Conservation (phyloP, 2,113 vertebrate species). For the Cnemophilus loriae region DNA sequence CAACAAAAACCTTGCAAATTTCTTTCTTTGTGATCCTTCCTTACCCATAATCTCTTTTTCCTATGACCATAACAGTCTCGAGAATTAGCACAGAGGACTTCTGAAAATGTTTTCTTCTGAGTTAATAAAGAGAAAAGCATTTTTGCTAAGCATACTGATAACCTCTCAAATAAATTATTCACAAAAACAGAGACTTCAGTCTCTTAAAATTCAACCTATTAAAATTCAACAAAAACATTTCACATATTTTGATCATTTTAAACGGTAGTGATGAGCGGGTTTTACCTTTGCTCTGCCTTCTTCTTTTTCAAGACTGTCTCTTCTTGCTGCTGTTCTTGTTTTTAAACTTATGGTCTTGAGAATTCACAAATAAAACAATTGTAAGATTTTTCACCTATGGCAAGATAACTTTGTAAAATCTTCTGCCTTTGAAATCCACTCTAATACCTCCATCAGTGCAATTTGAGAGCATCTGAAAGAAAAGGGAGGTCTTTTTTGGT, state of each 20-base stretch:
- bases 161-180: background rate
- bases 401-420: background rate
- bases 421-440: background rate
- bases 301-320: background rate
- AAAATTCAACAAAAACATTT: background rate
- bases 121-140: background rate
- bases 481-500: background rate
- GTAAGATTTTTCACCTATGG: background rate
- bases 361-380: background rate
- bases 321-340: background rate
- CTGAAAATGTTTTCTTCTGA: background rate
- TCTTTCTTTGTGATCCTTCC: background rate
- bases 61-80: background rate
- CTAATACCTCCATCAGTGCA: background rate
- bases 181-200: background rate
- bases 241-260: background rate
- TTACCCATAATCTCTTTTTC: background rate
- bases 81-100: background rate
- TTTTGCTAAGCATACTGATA: background rate
- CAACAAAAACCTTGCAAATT: background rate
- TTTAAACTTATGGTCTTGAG: background rate
- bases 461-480: background rate
- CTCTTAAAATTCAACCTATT: background rate
- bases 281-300: background rate
- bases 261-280: background rate